phyloP scores from a whole-genome alignment of 2,888 invertebrate species.

The Drosophila algonquin region DNA sequence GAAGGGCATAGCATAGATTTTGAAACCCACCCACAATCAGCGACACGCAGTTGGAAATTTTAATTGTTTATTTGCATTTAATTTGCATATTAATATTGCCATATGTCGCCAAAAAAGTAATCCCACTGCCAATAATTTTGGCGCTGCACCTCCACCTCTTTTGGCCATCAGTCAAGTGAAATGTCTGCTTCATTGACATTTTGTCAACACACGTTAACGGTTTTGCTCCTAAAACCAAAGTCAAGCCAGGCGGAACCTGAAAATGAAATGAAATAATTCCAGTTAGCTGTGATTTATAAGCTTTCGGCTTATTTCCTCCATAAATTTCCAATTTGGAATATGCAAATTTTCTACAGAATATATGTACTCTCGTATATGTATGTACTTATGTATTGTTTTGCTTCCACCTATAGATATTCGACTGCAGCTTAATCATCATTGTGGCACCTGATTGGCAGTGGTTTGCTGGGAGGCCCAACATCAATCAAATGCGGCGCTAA shows the following conservation, averaged over 20 bases:
- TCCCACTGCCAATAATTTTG: constrained; percentile 36
- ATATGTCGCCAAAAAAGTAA: constrained; percentile 76
- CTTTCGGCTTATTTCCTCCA: constrained; percentile 23
- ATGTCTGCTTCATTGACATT: constrained; percentile 37
- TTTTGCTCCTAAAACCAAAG: constrained; percentile 12
- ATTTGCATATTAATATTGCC: constrained; percentile 82
- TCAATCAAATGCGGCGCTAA: constrained; percentile 26
- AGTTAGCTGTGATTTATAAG: constrained; percentile 36
- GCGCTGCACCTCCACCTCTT: constrained; percentile 1
- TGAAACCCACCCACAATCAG: constrained; percentile 44
- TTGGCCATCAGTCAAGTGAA: constrained; percentile 40
- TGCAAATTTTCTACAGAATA: constrained; percentile 13
- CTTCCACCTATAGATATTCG: neutral
- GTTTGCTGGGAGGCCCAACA: neutral
- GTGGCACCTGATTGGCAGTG: constrained; percentile 1
- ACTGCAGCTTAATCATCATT: constrained; percentile 13
- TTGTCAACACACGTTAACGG: constrained; percentile 34
- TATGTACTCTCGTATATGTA: neutral
- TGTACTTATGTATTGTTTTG: constrained; percentile 18
- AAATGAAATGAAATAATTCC: constrained; percentile 30
- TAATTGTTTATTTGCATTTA: constrained; percentile 80
- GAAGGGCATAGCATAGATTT: constrained; percentile 20
- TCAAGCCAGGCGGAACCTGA: neutral
- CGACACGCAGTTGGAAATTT: constrained; percentile 63
- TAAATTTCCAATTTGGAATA: constrained; percentile 30